Base-by-base conservation (phyloP, 2,888 invertebrate genomes). In the Synergus itoensis region DNA sequence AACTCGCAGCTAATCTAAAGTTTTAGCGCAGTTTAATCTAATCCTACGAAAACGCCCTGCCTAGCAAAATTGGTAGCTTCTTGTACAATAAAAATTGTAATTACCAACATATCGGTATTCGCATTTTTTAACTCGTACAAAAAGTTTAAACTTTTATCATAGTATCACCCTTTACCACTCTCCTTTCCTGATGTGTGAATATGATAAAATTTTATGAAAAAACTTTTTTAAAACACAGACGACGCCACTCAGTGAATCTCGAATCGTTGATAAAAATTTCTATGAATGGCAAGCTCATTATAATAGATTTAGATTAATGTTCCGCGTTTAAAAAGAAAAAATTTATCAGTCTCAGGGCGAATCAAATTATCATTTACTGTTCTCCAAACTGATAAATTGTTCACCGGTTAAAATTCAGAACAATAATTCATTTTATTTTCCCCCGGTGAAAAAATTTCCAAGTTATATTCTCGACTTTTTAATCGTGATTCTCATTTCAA, bases 121-220 rank as follows among this genome's bases (percentile, higher is more conserved):
- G 67, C 79, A 77, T 76, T 79, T 57, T 79, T 41, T 48, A 77
- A 73, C 75, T 77, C 60, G 76, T 81, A 77, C 67, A 73, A 76
- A 11, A 63, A 79, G 40, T 65, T 64, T 76, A 65, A 41, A 63
- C 43, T 73, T 80, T 65, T 53, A 65, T 77, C 65, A 79, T 80
- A 80, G 78, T 82, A 82, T 82, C 78, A 82, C 81, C 69, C 73
- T 80, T 80, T 76, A 63, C 77, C 73, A 73, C 53, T 73, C 73
- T 36, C 53, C 36, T 65, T 65, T 73, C 28, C 53, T 73, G 53
- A 73, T 53, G 48, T 36, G 53, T 73, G 53, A 73, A 53, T 36
- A 73, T 73, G 73, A 73, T 73, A 28, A 18, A 18, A 40, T 53
- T 73, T 28, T 57, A 18, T 40, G 11, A 57, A 73, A 73, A 53